These are phyloP conservation scores for Stichopus horrens DNA, from an alignment of 53 echinoderm and acorn worm genomes.

Conservation along the genomic window DNA sequence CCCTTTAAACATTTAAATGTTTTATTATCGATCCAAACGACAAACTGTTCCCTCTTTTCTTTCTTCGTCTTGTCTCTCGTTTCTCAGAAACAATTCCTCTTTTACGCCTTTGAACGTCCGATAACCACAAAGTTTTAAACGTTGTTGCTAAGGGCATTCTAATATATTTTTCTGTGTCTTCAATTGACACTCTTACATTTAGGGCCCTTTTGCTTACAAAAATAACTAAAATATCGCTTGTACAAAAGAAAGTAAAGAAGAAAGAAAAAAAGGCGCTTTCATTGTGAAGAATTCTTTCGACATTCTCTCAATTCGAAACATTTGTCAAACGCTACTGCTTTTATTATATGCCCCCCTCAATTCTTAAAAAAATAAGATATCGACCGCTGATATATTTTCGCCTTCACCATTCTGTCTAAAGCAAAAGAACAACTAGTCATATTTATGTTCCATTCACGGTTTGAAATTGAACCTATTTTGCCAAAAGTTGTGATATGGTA, in stretches of 20 bases:
- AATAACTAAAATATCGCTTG: neutral
- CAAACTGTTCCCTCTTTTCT: neutral
- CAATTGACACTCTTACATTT: neutral
- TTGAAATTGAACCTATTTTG: constrained; percentile 39
- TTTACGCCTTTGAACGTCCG: neutral
- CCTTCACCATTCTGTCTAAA: constrained; percentile 9
- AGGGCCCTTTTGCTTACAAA: constrained; percentile 4
- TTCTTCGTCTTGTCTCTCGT: no score
- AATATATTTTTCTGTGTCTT: no score
- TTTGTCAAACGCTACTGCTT: neutral
- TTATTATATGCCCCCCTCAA: neutral
- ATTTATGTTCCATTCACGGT: constrained; percentile 24
- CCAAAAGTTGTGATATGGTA: constrained; percentile 33
- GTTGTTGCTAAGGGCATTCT: neutral
- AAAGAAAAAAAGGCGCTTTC: neutral
- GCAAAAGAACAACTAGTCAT: constrained; percentile 41
- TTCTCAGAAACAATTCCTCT: neutral
- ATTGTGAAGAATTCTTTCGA: neutral
- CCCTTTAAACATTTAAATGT: no score
- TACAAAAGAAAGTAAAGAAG: neutral
- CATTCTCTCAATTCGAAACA: neutral
- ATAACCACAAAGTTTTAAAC: neutral
- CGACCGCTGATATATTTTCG: constrained; percentile 26
- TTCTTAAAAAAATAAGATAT: neutral
- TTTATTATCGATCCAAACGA: neutral